Evolutionary conservation across 2,797 vertebrate genomes (phyloP).

Genomic region (Coregonus sp.): DNA sequence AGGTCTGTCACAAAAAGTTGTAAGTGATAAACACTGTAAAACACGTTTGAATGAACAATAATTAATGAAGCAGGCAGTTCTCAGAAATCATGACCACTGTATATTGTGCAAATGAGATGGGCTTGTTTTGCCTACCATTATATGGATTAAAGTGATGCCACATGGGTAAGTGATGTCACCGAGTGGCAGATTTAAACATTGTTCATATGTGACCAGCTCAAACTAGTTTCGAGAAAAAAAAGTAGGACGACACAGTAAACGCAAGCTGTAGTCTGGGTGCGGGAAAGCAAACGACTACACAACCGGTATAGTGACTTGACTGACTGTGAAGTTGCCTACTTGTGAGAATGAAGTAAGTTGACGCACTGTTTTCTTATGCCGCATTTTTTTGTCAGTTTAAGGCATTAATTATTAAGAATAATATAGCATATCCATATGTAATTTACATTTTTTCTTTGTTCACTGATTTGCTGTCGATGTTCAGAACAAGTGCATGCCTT

Average conservation of each 20-base stretch:
- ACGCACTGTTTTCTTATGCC: background rate
- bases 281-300: constrained; percentile 48
- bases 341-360: constrained; percentile 50
- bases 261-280: constrained; percentile 37
- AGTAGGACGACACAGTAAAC: constrained; percentile 64
- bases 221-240: constrained; percentile 70
- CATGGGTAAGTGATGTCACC: constrained; percentile 54
- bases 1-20: no score
- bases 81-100: background rate
- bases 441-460: no score
- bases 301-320: constrained; percentile 21
- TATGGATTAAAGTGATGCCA: constrained; percentile 27
- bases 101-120: constrained; percentile 23
- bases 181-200: constrained; percentile 39
- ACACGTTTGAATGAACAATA: background rate
- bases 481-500: no score
- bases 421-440: no score
- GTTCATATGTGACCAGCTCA: constrained; percentile 75
- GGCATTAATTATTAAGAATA: background rate
- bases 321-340: constrained; percentile 16
- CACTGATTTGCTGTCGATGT: no score
- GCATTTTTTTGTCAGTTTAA: background rate
- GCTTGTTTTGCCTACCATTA: constrained; percentile 39
- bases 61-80: background rate
- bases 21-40: background rate